Evolutionary conservation across 2,113 vertebrate species (phyloP).

Genomic region (Noturus placidus): DNA sequence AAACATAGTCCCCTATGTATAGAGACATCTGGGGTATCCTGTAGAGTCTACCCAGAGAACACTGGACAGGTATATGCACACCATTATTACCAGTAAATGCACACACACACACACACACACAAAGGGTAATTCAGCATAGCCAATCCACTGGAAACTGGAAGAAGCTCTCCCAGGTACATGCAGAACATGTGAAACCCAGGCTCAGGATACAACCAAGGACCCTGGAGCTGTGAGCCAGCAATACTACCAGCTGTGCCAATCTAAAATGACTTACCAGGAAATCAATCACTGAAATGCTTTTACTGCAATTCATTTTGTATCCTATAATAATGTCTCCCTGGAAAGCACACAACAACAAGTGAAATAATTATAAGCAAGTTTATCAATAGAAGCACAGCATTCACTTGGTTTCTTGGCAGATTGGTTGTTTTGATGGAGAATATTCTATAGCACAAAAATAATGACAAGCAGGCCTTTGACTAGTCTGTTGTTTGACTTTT

Average conservation of each 20-base stretch:
- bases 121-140: not conserved
- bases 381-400: constrained; percentile 10
- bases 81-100: no score
- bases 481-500: not conserved
- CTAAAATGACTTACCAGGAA: constrained; percentile 17
- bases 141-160: not conserved
- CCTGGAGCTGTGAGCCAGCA: not conserved
- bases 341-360: not conserved
- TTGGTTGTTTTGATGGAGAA: not conserved
- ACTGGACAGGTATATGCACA: not conserved
- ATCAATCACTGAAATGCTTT: constrained; percentile 13
- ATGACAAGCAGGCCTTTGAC: constrained; percentile 2
- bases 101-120: not conserved
- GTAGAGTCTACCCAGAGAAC: no score
- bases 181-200: not conserved
- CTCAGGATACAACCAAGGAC: not conserved
- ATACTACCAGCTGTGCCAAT: not conserved
- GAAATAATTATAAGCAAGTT: constrained; percentile 7
- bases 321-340: not conserved
- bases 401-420: constrained; percentile 7
- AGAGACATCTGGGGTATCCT: no score
- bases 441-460: not conserved
- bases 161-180: not conserved
- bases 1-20: no score
- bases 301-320: not conserved